Evolutionary conservation across 2,797 vertebrate genomes (phyloP), one percentile per base, ranked within the genome.

Genomic region (Pantherophis vulpinus): DNA sequence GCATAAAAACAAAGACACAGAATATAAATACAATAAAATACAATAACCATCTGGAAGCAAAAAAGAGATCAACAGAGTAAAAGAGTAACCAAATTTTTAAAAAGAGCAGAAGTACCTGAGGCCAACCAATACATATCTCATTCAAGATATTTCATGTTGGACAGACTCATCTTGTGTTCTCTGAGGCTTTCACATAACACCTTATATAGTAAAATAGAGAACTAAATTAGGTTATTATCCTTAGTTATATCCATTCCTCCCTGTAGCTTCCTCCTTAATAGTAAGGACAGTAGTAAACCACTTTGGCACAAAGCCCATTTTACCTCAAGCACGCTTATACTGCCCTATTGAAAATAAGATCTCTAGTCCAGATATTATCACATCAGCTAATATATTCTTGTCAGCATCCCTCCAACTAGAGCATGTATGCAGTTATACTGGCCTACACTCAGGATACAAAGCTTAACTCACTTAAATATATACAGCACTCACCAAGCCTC

Each of bases 391-490:
- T 47, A 47, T 47, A 83, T 47, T 47, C 20, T 83, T 83, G 37
- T 47, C 37, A 11, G 20, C 47, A 47, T 47, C 10, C 10, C 37
- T 25, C 20, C 42, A 83, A 11, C 4, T 47, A 47, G 20, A 23
- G 42, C 37, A 83, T 83, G 25, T 47, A 83, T 83, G 10, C 74
- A 83, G 20, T 47, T 83, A 23, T 83, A 47, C 20, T 83, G 74
- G 18, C 9, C 20, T 9, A 47, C 8, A 23, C 37, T 47, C 74
- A 83, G 74, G 37, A 25, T 25, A 25, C 58, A 63, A 89, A 54
- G 42, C 47, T 90, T 93, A 93, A 86, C 27, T 60, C 37, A 86
- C 27, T 91, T 91, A 86, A 86, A 91, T 91, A 86, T 60, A 86
- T 86, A 91, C 60, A 61, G 56, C 59, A 91, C 74, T 86, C 90